These are phyloP conservation scores for Onthophagus sagittarius DNA, from an alignment of 2,888 invertebrate genomes.

Conservation along the genomic window DNA sequence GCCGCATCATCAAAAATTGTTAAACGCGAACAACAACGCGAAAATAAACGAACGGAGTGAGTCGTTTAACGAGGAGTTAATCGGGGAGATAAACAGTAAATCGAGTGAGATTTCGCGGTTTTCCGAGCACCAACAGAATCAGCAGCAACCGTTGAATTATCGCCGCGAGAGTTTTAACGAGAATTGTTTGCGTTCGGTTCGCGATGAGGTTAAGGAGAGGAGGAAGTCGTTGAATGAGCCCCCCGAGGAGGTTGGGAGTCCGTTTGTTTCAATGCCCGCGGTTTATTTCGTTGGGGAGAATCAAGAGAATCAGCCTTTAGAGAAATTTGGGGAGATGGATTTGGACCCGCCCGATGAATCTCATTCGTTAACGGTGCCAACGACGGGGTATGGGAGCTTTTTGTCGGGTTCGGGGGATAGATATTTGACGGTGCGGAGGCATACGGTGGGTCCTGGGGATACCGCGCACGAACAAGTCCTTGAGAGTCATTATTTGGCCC, in stretches of 20 bases:
- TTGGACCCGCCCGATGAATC: slow-evolving; percentile 44
- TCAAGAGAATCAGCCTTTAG: slow-evolving; percentile 55
- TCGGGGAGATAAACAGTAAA: slow-evolving; percentile 28
- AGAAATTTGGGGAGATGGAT: slow-evolving; percentile 60
- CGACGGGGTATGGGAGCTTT: slow-evolving; percentile 37
- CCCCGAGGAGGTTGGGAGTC: slow-evolving; percentile 46
- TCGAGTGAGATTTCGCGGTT: slow-evolving; percentile 30
- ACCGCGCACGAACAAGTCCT: slow-evolving; percentile 75
- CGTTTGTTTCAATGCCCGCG: slow-evolving; percentile 54
- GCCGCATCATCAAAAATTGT: slow-evolving; percentile 14
- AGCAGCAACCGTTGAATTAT: slow-evolving; percentile 34
- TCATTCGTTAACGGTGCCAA: slow-evolving; percentile 40
- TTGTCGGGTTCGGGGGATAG: slow-evolving; percentile 41
- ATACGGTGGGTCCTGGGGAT: slow-evolving; percentile 93
- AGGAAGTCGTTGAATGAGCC: slow-evolving; percentile 39
- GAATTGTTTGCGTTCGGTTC: slow-evolving; percentile 40
- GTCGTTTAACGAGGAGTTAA: slow-evolving; percentile 44
- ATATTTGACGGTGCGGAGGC: slow-evolving; percentile 69
- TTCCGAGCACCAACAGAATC: too few relatives aligned
- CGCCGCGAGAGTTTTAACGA: slow-evolving; percentile 49
- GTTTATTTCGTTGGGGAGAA: slow-evolving; percentile 52
- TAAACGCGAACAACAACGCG: slow-evolving; percentile 27
- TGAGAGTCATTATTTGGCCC: slow-evolving; percentile 52
- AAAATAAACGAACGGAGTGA: slow-evolving; percentile 46
- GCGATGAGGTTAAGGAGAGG: slow-evolving; percentile 39